These are phyloP conservation scores for Gari tellinella DNA, from an alignment of 2,888 invertebrate species.

Conservation along the genomic window DNA sequence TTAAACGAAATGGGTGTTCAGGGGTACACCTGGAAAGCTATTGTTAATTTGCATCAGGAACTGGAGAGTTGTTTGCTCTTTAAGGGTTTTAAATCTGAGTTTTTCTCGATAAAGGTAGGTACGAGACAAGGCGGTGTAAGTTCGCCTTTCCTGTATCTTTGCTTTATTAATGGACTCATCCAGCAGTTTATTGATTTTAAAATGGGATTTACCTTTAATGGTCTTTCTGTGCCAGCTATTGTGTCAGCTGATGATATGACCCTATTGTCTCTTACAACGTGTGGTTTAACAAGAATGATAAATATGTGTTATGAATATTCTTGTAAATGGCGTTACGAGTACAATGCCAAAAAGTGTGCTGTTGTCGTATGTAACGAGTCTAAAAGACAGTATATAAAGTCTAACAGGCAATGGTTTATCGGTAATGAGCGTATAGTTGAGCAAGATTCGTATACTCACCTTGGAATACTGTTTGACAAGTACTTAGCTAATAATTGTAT, in stretches of 20 bases:
- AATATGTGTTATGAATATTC: slow-evolving; percentile 9
- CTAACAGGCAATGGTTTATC: not conserved
- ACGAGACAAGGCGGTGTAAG: slow-evolving; percentile 13
- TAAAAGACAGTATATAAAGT: not conserved
- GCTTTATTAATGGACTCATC: slow-evolving; percentile 11
- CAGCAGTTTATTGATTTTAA: not conserved
- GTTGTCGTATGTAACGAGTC: slow-evolving; percentile 10
- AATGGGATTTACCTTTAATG: slow-evolving; percentile 7
- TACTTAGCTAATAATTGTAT: not conserved
- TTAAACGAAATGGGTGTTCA: slow-evolving; percentile 1
- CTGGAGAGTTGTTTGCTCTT: slow-evolving; percentile 1
- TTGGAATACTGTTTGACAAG: slow-evolving; percentile 3
- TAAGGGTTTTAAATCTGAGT: not conserved
- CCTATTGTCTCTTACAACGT: slow-evolving; percentile 6
- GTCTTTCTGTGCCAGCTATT: not conserved
- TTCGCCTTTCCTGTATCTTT: slow-evolving; percentile 4
- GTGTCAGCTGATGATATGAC: slow-evolving; percentile 15
- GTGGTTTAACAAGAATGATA: slow-evolving; percentile 7
- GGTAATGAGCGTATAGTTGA: not conserved
- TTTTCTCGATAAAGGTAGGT: not conserved
- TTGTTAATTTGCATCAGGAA: not conserved
- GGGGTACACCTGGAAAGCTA: not conserved
- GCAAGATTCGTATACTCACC: not conserved
- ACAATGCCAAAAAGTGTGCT: slow-evolving; percentile 17
- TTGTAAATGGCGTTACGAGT: slow-evolving; percentile 6